phyloP scores from a whole-genome alignment of 2,113 vertebrate species.

The Chroicocephalus ridibundus region DNA sequence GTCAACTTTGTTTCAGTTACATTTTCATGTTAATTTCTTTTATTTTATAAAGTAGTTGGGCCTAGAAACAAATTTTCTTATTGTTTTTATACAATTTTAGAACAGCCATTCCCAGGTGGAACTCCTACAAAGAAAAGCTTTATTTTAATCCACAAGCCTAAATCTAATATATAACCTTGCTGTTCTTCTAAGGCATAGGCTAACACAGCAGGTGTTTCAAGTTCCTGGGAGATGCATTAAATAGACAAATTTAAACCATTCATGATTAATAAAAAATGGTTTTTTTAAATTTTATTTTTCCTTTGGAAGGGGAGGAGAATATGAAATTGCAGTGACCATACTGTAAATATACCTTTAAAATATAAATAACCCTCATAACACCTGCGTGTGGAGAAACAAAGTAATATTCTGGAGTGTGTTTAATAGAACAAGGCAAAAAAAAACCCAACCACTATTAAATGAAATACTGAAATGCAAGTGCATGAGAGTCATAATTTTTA shows the following conservation, averaged over 20 bases:
- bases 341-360: conserved; percentile 19
- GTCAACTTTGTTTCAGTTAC: not conserved
- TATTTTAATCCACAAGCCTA: conserved; percentile 28
- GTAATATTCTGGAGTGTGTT: conserved; percentile 39
- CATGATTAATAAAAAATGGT: not conserved
- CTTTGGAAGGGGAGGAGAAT: conserved; percentile 16
- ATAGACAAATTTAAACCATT: conserved; percentile 42
- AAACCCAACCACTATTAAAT: not conserved
- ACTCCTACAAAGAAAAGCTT: conserved; percentile 42
- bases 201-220: conserved; percentile 59
- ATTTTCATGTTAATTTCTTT: conserved; percentile 32
- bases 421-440: not conserved
- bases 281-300: not conserved
- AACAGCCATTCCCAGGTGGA: conserved; percentile 9
- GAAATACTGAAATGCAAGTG: conserved; percentile 31
- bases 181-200: conserved; percentile 38
- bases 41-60: not conserved
- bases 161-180: conserved; percentile 10
- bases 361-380: conserved; percentile 26
- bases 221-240: conserved; percentile 60
- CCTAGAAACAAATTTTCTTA: conserved; percentile 18
- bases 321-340: conserved; percentile 26
- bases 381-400: not conserved
- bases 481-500: conserved; percentile 36
- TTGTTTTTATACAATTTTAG: conserved; percentile 23